Evolutionary conservation across 2,888 invertebrate species (phyloP).

Genomic region (Agriopis aurantiaria): DNA sequence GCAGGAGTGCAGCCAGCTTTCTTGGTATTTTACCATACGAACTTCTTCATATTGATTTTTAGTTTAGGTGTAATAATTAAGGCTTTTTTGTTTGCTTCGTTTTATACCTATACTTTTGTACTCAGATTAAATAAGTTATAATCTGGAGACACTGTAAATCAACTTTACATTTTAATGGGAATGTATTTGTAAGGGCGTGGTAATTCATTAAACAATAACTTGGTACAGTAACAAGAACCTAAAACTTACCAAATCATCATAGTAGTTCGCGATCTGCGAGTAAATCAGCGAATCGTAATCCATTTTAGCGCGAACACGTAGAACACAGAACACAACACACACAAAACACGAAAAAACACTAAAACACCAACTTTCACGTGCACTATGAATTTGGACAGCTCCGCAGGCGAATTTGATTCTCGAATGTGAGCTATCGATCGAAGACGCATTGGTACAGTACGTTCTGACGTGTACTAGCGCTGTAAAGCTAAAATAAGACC

Average conservation of each 20-base stretch:
- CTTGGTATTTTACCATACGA: no score
- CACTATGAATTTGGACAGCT: conserved; percentile 43
- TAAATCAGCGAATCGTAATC: conserved; percentile 89
- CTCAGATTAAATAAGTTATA: no score
- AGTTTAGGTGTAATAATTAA: no score
- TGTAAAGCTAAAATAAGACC: conserved; percentile 87
- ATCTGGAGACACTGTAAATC: background rate
- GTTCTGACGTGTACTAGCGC: conserved; percentile 82
- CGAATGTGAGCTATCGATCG: conserved; percentile 74
- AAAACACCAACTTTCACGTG: conserved; percentile 42
- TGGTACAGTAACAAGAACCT: background rate
- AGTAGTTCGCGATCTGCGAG: conserved; percentile 88
- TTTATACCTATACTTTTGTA: no score
- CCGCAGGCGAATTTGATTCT: conserved; percentile 33
- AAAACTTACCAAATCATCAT: conserved; percentile 86
- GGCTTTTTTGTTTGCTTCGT: no score
- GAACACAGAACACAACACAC: conserved; percentile 1
- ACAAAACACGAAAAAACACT: conserved; percentile 29
- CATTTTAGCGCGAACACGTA: conserved; percentile 69
- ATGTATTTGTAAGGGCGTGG: background rate
- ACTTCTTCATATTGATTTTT: no score
- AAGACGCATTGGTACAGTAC: conserved; percentile 83
- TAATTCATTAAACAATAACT: background rate
- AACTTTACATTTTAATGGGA: background rate
- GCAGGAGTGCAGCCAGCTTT: no score